A percentile compares a stretch with the other conserved stretches of the same genome.
These are phyloP conservation scores for Empis livida DNA, from an alignment of 2,888 invertebrate species.

Conservation along the genomic window DNA sequence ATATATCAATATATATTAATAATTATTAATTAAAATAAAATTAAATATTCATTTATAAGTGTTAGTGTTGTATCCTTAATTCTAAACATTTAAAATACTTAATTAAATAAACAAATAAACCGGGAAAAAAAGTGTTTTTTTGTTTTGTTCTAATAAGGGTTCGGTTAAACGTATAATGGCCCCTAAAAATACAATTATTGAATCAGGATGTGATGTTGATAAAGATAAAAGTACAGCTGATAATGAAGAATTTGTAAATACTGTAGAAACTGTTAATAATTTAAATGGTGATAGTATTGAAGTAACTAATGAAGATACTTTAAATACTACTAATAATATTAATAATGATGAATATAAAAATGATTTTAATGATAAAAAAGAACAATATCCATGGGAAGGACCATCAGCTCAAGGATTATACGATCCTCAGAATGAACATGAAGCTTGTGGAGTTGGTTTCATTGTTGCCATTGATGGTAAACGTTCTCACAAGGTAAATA, in stretches of 20 bases:
- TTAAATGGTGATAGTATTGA: neutral
- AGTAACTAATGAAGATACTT: neutral
- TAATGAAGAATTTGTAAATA: no score
- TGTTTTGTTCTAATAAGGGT: conserved; percentile 10
- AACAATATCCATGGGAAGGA: conserved; percentile 61
- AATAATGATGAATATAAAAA: conserved; percentile 8
- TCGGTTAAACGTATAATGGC: conserved; percentile 31
- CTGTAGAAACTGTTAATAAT: neutral
- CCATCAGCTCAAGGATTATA: conserved; percentile 86
- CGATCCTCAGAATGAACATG: conserved; percentile 89
- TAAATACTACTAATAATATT: conserved; percentile 3
- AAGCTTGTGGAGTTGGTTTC: conserved; percentile 98
- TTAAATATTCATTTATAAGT: no score
- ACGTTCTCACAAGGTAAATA: conserved; percentile 68
- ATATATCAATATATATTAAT: no score
- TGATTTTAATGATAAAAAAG: conserved; percentile 1
- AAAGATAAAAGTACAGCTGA: conserved; percentile 9
- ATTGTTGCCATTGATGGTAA: conserved; percentile 96
- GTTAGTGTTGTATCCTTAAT: no score
- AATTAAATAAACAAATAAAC: no score
- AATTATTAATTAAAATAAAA: no score
- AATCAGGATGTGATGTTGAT: conserved; percentile 34
- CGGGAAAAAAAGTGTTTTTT: no score
- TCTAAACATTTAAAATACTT: neutral
- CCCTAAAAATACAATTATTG: conserved; percentile 31